Evolutionary conservation across 2,113 vertebrate species (phyloP), one percentile per base, ranked within the genome.

Genomic region (Miniopterus natalensis): DNA sequence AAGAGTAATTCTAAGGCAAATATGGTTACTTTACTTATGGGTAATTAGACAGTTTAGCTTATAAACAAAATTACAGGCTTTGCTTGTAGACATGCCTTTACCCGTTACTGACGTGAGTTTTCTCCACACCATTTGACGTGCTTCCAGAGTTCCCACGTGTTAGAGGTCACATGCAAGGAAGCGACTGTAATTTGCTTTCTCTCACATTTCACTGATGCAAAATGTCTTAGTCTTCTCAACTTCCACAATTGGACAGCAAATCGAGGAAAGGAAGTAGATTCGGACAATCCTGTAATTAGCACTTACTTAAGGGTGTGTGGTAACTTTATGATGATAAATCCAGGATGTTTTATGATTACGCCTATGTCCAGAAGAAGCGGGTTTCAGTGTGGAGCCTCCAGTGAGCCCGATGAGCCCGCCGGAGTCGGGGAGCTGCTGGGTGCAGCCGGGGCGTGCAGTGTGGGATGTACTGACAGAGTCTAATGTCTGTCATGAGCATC

Each of bases 401-500:
- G 75, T 51, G 42, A 53, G 53, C 14, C 53, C 63, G 68, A 83
- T 36, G 51, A 88, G 31, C 84, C 31, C 89, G 1, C 36, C 92
- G 92, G 80, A 85, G 18, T 18, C 70, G 66, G 47, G n/a, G 31
- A 85, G 84, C 29, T 59, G 91, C 71, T 77, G 31, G 68, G 29
- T 71, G 14, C 11, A 51, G 11, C 10, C 1, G n/a, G 88, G 17
- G 10, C 49, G 17, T 15, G 36, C 29, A 18, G 23, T 25, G 6
- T 51, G 49, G 61, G 80, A 27, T 59, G 49, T 25, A 20, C 88
- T 85, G 71, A 87, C 91, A 85, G 78, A 66, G 42, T n/a, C 84
- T 49, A 21, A 12, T 55, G 84, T 88, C 90, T 85, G 1, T 88
- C 92, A 95, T 66, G 94, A 96, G 75, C 55, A 86, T 91, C 84